Percentiles rank a stretch among this genome's conserved stretches.
Conservation (phyloP, 2,888 invertebrate genomes). For the Rhodophaea formosa region DNA sequence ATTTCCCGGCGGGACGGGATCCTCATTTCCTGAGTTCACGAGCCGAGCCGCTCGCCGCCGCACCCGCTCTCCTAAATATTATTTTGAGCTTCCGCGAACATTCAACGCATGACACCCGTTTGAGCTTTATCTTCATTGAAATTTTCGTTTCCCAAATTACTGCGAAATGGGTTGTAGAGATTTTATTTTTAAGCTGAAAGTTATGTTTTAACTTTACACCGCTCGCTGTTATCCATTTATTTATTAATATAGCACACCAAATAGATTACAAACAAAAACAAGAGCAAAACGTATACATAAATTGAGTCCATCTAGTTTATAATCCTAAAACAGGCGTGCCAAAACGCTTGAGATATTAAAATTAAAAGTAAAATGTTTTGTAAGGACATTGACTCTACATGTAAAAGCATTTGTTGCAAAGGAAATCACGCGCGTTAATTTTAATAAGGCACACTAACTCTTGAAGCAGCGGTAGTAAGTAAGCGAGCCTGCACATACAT, state of each 20-base stretch:
- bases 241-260: no score
- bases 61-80: conserved; percentile 68
- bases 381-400: not conserved
- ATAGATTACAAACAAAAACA: no score
- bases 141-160: conserved; percentile 40
- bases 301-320: no score
- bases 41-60: conserved; percentile 44
- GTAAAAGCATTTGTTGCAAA: not conserved
- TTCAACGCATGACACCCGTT: conserved; percentile 54
- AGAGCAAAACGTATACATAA: no score
- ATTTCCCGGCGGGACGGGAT: conserved; percentile 75
- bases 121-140: conserved; percentile 53
- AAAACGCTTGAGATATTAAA: no score
- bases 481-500: conserved; percentile 7
- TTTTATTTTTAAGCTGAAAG: conserved; percentile 20
- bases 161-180: conserved; percentile 21
- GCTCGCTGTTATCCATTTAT: no score
- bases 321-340: no score
- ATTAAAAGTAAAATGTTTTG: no score
- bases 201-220: conserved; percentile 10
- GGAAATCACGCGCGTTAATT: not conserved
- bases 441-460: not conserved
- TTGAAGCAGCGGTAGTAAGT: not conserved
- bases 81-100: conserved; percentile 73
- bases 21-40: conserved; percentile 74